Base-by-base conservation (phyloP, 2,888 invertebrate genomes). In the Chloroclysta siterata region DNA sequence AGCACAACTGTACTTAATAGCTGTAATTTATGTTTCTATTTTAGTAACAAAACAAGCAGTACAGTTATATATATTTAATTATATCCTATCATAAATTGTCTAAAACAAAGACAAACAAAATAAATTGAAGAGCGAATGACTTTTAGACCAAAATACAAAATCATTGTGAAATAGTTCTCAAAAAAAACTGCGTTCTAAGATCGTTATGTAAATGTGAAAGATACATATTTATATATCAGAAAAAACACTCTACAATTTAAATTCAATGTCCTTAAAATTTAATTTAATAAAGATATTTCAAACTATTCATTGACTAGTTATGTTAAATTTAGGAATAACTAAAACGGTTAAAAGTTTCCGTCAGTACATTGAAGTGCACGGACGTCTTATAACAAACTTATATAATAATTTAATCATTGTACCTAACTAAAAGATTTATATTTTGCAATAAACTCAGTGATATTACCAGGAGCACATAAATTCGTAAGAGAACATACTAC, bases 391-490 rank as follows among this genome's bases (percentile, higher is more conserved):
- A 39, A 11, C 11, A 39, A 39, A 22, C 22, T 22, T 22, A 22
- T 2, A 11, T 39, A n/a, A 2, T 48, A 2, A 48, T 2, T 47
- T 48, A 22, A 17, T 11, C 41, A 17, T 53, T 41, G 0, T 41
- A 39, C 33, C 17, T 29, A 13, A 46, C 17, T 29, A 13, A 46
- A 14, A 29, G 52, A 55, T 36, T 53, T 46, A 56, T 44, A 65
- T 65, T 65, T 61, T 61, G 65, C 60, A 65, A 65, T 61, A 65
- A 61, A 58, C 33, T 58, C 61, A 54, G 50, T 54, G 53, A 47
- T 47, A 47, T 10, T 54, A 65, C 65, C 61, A 61, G 65, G 65
- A 54, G 54, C 29, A 14, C 61, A 65, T 65, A 61, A 50, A 42
- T 28, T 17, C 3, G 17, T 48, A 65, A 61, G 54, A 47, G 44